Evolutionary conservation across 2,113 vertebrate genomes (phyloP).

Genomic region (Actenoides hombroni): DNA sequence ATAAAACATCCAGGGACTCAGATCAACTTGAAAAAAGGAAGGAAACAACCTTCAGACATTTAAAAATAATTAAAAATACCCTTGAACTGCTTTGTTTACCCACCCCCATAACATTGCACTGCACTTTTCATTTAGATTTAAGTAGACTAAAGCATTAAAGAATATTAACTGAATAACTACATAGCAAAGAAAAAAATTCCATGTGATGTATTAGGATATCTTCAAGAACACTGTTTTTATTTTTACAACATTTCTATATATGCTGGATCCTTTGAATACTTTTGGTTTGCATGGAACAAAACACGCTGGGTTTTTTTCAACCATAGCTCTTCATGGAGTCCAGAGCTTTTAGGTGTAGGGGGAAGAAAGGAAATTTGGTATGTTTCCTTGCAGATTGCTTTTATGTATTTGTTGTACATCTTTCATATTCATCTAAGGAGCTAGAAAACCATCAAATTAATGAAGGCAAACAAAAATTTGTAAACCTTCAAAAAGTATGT

Average conservation of each 20-base stretch:
- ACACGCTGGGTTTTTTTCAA: background rate
- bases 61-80: fast-evolving
- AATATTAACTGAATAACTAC: background rate
- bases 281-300: background rate
- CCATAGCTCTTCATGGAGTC: background rate
- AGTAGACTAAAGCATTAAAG: background rate
- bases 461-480: background rate
- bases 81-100: background rate
- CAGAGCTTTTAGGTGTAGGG: background rate
- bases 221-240: background rate
- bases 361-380: background rate
- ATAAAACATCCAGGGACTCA: background rate
- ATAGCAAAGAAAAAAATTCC: background rate
- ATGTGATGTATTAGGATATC: background rate
- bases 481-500: background rate
- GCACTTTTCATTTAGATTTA: background rate
- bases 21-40: background rate
- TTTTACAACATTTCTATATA: background rate
- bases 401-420: background rate
- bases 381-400: background rate
- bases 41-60: background rate
- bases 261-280: background rate
- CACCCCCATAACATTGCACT: background rate
- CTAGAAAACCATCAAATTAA: background rate
- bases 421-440: background rate